phyloP scores from a whole-genome alignment of 2,113 vertebrate species.

The Platysternon megacephalum region DNA sequence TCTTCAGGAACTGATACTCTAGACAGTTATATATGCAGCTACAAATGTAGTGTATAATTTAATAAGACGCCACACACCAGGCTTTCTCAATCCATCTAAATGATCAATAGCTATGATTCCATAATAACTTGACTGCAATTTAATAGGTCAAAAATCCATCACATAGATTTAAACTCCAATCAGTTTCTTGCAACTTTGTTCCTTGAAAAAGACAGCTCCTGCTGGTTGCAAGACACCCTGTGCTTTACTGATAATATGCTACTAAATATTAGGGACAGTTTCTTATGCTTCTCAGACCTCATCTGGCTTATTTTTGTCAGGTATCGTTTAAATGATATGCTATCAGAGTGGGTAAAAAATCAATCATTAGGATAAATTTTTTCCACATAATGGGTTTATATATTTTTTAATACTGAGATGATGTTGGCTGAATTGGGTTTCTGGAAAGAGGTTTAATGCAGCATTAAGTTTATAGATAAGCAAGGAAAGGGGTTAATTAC shows the following conservation, averaged over 20 bases:
- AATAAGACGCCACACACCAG: neutral
- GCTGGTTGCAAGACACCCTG: neutral
- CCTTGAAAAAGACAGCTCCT: neutral
- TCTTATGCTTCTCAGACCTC: rapidly evolving
- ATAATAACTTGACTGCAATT: neutral
- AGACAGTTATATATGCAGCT: neutral
- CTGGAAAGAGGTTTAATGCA: neutral
- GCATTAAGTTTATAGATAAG: neutral
- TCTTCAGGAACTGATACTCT: neutral
- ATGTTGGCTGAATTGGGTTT: neutral
- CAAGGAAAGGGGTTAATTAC: neutral
- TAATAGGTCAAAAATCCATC: neutral
- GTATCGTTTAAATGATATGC: neutral
- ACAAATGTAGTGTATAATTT: neutral
- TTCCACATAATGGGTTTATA: neutral
- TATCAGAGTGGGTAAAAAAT: neutral
- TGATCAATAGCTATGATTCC: neutral
- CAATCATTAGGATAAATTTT: neutral
- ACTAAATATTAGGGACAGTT: neutral
- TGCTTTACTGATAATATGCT: neutral
- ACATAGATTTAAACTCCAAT: rapidly evolving
- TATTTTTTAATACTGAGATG: neutral
- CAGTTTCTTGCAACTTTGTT: rapidly evolving
- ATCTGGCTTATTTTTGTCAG: rapidly evolving
- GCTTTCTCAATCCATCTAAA: neutral